These are phyloP conservation scores for Phortica magna DNA, from an alignment of 2,888 invertebrate species.

Conservation along the genomic window DNA sequence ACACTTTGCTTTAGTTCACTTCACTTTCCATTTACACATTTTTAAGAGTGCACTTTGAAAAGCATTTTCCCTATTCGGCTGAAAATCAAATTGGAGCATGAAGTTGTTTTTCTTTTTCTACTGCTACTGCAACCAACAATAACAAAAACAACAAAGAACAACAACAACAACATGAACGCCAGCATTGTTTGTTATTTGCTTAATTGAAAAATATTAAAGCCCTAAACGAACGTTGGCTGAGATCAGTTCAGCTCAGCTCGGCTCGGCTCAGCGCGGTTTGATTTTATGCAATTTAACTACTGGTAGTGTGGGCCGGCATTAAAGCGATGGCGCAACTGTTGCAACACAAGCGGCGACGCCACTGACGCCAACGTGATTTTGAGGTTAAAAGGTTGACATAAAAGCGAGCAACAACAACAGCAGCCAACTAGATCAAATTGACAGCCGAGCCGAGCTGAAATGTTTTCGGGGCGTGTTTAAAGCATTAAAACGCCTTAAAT, in stretches of 20 bases:
- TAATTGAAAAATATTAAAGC: slow-evolving; percentile 29
- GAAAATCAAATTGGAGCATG: slow-evolving; percentile 51
- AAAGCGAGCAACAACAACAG: slow-evolving; percentile 43
- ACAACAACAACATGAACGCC: slow-evolving; percentile 37
- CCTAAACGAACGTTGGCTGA: neutral
- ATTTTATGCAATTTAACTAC: neutral
- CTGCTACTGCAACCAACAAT: slow-evolving; percentile 45
- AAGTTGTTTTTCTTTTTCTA: slow-evolving; percentile 43
- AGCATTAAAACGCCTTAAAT: neutral
- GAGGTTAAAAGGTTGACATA: slow-evolving; percentile 55
- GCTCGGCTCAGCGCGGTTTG: neutral
- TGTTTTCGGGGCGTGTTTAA: slow-evolving; percentile 15
- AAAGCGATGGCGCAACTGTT: slow-evolving; percentile 21
- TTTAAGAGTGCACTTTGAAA: slow-evolving; percentile 10
- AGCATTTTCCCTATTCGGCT: slow-evolving; percentile 27
- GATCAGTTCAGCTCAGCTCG: neutral
- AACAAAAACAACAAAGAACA: slow-evolving; percentile 12
- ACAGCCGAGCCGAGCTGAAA: neutral
- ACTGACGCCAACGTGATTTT: slow-evolving; percentile 15
- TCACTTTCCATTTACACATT: slow-evolving; percentile 5
- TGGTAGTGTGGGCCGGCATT: slow-evolving; percentile 7
- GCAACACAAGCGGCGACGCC: neutral
- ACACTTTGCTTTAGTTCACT: neutral
- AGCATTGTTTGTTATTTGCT: slow-evolving; percentile 20
- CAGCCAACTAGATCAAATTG: neutral